phyloP scores from a whole-genome alignment of 2,113 vertebrate genomes.

The Stegostoma tigrinum region DNA sequence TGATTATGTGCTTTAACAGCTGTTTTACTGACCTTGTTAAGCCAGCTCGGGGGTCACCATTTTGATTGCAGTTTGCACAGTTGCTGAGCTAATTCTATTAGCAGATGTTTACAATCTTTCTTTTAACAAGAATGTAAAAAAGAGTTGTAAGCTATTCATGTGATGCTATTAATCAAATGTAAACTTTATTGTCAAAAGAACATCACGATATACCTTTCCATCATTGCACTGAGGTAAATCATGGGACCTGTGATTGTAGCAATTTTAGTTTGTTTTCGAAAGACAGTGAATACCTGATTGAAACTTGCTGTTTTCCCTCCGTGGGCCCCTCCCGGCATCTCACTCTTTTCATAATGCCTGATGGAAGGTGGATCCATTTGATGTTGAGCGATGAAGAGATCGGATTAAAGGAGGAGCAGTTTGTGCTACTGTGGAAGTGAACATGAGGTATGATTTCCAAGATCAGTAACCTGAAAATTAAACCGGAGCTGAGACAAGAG shows the following conservation, averaged over 20 bases:
- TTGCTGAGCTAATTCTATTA: neutral
- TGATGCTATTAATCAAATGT: slow-evolving; percentile 17
- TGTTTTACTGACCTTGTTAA: neutral
- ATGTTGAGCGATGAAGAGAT: neutral
- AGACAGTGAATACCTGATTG: neutral
- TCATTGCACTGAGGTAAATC: neutral
- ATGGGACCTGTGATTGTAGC: neutral
- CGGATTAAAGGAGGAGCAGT: neutral
- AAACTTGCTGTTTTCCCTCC: neutral
- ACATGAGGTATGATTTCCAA: neutral
- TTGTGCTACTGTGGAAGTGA: neutral
- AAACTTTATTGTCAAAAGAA: neutral
- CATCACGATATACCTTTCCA: neutral
- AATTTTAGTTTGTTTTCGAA: neutral
- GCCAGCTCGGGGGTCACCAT: neutral
- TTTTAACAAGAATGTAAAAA: slow-evolving; percentile 7
- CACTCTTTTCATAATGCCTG: too few species aligned
- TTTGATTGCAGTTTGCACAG: neutral
- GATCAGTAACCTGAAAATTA: neutral
- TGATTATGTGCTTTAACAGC: neutral
- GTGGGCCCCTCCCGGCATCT: neutral
- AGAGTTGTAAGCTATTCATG: neutral
- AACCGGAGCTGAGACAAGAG: neutral
- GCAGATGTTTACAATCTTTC: neutral
- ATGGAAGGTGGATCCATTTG: neutral